These are phyloP conservation scores for Pipra filicauda DNA, from an alignment of 2,113 vertebrate species.

Conservation along the genomic window DNA sequence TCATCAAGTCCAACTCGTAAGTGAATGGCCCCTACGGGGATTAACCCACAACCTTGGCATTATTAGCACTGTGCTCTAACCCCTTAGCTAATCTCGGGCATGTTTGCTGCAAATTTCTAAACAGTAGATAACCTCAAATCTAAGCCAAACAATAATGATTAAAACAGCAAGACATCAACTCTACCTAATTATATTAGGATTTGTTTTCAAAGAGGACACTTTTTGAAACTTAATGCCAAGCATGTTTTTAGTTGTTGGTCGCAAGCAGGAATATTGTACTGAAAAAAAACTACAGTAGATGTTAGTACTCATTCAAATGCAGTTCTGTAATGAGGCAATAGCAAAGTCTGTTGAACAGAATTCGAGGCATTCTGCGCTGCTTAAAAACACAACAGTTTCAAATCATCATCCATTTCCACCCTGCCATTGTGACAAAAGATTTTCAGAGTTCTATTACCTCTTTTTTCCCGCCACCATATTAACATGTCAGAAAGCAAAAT, in stretches of 20 bases:
- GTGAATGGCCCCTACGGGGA: background rate
- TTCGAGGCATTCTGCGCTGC: background rate
- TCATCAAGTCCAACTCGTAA: background rate
- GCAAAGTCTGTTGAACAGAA: background rate
- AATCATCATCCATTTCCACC: background rate
- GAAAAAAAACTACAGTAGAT: background rate
- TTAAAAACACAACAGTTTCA: background rate
- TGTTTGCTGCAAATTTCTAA: background rate
- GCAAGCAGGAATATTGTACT: background rate
- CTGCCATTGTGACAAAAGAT: background rate
- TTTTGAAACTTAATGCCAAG: background rate
- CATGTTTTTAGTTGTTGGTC: background rate
- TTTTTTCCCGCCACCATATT: fast-evolving
- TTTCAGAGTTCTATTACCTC: background rate
- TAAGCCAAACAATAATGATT: background rate
- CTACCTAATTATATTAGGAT: background rate
- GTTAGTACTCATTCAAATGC: background rate
- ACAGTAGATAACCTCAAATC: background rate
- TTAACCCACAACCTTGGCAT: background rate
- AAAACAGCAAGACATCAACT: background rate
- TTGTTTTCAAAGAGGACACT: background rate
- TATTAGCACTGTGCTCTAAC: background rate
- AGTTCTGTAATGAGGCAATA: background rate
- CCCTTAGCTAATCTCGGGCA: background rate
- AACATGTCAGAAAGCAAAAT: background rate